Percentiles rank a stretch among this genome's conserved stretches.
These are phyloP conservation scores for Rhagologus leucostigma DNA, from an alignment of 2,113 vertebrate species.

Conservation along the genomic window DNA sequence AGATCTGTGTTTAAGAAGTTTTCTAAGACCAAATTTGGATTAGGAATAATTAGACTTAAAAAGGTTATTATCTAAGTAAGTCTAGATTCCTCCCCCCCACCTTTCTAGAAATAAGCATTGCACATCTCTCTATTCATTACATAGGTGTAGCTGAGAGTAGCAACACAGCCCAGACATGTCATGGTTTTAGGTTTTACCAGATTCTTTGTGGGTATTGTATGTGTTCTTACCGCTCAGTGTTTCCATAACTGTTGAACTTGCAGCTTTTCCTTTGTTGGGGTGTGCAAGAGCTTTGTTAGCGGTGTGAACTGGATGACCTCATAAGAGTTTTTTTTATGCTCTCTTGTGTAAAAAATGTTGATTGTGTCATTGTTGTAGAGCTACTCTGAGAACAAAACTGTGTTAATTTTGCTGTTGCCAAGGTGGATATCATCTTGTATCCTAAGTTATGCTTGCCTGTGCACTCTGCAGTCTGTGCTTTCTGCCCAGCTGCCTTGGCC, in stretches of 20 bases:
- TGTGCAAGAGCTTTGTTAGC: neutral
- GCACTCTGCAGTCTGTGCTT: neutral
- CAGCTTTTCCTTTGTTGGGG: neutral
- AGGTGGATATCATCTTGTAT: neutral
- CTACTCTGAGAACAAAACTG: neutral
- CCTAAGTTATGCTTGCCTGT: neutral
- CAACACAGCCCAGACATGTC: neutral
- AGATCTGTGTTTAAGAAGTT: neutral
- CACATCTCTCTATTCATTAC: neutral
- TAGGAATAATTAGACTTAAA: neutral
- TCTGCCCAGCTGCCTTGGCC: neutral
- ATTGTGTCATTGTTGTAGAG: neutral
- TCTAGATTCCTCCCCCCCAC: neutral
- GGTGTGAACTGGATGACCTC: neutral
- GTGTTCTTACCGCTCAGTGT: neutral
- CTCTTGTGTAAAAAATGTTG: neutral
- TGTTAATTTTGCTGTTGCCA: neutral
- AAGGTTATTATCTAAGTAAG: neutral
- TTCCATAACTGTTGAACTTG: neutral
- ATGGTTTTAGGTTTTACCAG: neutral
- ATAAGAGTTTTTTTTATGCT: neutral
- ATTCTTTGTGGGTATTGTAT: neutral
- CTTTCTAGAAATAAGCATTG: neutral
- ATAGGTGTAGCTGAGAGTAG: neutral
- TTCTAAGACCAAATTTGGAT: neutral